Conservation (phyloP, 1,140 invertebrate species). For the Maniola jurtina region DNA sequence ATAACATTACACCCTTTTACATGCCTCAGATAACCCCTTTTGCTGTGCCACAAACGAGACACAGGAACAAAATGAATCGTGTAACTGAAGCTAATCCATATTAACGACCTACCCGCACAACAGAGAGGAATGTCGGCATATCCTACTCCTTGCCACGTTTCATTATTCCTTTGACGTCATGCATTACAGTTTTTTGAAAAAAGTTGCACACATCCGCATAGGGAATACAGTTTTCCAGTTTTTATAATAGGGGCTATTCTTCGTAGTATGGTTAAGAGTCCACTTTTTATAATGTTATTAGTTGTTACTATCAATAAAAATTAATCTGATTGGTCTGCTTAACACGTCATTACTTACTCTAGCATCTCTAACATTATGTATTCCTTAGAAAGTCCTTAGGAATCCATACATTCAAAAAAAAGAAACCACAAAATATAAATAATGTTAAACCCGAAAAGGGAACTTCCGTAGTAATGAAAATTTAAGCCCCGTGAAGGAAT, state of each 20-base stretch:
- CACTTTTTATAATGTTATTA: too few species aligned
- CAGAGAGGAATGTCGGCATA: not conserved
- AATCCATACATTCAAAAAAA: not conserved
- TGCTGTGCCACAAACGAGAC: not conserved
- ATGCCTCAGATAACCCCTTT: not conserved
- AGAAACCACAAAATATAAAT: not conserved
- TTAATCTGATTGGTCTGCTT: too few species aligned
- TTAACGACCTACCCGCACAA: not conserved
- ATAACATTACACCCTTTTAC: not conserved
- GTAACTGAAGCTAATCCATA: not conserved
- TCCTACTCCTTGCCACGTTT: not conserved
- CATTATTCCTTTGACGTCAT: conserved; percentile 8
- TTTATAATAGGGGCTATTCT: too few species aligned
- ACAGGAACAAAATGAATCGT: not conserved
- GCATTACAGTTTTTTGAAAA: not conserved
- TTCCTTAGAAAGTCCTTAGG: not conserved
- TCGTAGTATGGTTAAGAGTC: too few species aligned
- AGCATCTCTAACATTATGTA: too few species aligned
- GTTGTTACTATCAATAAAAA: too few species aligned
- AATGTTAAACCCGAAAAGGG: not conserved
- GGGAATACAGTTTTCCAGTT: too few species aligned
- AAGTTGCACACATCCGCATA: too few species aligned
- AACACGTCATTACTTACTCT: too few species aligned
- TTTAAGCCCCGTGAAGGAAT: not conserved
- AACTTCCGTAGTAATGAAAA: not conserved